Percentiles rank a stretch among this genome's conserved stretches.
Evolutionary conservation across 2,113 vertebrate species (phyloP).

Genomic region (Oreochromis niloticus): DNA sequence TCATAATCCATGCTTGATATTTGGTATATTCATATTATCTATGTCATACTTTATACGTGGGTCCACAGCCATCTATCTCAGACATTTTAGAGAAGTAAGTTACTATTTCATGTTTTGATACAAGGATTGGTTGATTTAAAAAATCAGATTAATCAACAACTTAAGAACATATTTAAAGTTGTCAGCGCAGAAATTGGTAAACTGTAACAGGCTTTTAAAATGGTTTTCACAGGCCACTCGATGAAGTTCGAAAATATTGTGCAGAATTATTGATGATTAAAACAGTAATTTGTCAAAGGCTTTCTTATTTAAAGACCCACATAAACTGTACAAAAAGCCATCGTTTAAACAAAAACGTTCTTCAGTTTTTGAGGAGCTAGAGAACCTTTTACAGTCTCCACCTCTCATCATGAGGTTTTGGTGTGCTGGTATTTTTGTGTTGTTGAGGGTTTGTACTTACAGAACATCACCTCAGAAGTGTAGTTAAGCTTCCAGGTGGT

Average conservation of each 20-base stretch:
- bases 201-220: background rate
- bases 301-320: background rate
- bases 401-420: background rate
- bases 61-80: background rate
- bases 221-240: background rate
- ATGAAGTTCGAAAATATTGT: fast-evolving
- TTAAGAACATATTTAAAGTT: background rate
- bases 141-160: background rate
- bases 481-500: background rate
- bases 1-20: fast-evolving
- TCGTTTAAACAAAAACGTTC: background rate
- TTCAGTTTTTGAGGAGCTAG: background rate
- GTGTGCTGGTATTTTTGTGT: background rate
- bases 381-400: background rate
- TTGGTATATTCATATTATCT: background rate
- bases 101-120: background rate
- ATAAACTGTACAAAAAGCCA: background rate
- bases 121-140: background rate
- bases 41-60: background rate
- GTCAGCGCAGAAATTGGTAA: background rate
- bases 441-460: background rate
- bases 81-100: background rate
- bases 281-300: background rate
- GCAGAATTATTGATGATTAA: background rate
- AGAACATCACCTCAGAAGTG: background rate